phyloP scores from a whole-genome alignment of 2,113 vertebrate genomes.

The Bos taurus region DNA sequence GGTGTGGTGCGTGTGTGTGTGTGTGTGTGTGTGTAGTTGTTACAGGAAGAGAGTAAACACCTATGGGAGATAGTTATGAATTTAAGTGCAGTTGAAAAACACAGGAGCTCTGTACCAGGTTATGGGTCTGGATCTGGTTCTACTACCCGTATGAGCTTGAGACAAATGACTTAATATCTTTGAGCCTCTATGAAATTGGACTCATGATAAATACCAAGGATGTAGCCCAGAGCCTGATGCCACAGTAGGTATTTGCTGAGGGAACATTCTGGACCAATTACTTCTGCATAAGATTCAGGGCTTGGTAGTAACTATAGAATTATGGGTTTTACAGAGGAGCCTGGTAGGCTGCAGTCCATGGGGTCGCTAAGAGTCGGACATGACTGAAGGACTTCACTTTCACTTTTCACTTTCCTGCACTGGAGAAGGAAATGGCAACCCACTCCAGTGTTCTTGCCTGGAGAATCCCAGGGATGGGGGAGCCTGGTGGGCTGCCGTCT shows the following conservation, averaged over 20 bases:
- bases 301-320: background rate
- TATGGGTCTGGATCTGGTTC: background rate
- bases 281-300: background rate
- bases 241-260: background rate
- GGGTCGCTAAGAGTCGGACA: too few species aligned
- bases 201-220: background rate
- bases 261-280: background rate
- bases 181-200: background rate
- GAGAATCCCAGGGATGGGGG: too few species aligned
- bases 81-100: background rate
- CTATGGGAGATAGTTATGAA: background rate
- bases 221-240: background rate
- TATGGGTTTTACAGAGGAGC: too few species aligned
- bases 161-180: background rate
- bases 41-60: background rate
- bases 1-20: background rate
- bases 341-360: too few species aligned
- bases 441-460: too few species aligned
- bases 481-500: too few species aligned
- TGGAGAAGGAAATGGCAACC: too few species aligned
- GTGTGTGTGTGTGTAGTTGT: background rate
- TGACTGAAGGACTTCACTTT: too few species aligned
- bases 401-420: too few species aligned
- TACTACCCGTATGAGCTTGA: background rate
- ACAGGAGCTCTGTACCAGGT: background rate